phyloP scores from a whole-genome alignment of 1,140 invertebrate genomes.

The Calephelis virginiensis region DNA sequence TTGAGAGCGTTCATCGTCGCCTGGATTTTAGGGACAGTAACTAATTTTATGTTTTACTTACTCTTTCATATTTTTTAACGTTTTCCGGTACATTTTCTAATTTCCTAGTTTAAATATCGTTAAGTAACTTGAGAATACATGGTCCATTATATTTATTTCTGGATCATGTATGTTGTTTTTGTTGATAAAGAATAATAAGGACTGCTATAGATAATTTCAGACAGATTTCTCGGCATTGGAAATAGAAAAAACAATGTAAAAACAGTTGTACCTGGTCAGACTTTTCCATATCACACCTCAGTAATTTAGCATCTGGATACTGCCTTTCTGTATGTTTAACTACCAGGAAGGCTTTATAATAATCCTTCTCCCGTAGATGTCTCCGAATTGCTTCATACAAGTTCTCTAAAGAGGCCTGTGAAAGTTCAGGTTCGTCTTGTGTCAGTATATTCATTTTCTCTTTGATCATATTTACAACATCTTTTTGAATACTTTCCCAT shows the following conservation, averaged over 20 bases:
- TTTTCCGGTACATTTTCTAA: no score
- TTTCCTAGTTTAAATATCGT: no score
- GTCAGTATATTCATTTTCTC: constrained; percentile 66
- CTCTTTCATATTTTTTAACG: no score
- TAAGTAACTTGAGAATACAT: no score
- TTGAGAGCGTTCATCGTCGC: no score
- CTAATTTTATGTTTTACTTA: no score
- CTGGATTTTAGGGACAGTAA: no score
- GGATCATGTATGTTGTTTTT: no score
- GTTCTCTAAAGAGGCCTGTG: constrained; percentile 64
- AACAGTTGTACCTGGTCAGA: constrained; percentile 63
- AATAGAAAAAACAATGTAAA: constrained; percentile 13
- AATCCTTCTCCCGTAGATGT: constrained; percentile 60
- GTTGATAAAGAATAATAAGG: no score
- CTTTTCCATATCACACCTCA: constrained; percentile 72
- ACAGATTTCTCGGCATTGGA: no score
- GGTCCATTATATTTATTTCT: no score
- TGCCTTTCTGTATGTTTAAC: constrained; percentile 69
- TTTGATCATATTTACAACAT: constrained; percentile 58
- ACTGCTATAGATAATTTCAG: no score
- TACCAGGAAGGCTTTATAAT: constrained; percentile 70
- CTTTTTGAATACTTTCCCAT: constrained; percentile 68
- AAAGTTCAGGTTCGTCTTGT: constrained; percentile 68
- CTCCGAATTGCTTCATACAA: constrained; percentile 64
- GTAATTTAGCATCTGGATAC: constrained; percentile 69